Evolutionary conservation across 2,888 invertebrate genomes (phyloP).

Genomic region (Aleiodes leptofemur): DNA sequence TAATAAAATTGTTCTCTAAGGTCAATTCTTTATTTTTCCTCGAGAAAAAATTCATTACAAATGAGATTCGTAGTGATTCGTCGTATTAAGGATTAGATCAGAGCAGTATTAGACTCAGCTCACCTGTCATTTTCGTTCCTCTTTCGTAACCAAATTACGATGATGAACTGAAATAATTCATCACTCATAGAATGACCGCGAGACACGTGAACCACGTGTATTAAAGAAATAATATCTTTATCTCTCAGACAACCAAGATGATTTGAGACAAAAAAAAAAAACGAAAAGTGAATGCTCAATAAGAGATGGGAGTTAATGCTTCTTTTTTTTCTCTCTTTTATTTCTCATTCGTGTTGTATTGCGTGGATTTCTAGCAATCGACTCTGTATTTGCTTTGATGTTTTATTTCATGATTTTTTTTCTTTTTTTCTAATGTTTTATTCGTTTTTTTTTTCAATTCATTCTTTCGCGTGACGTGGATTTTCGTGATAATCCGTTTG

Average conservation of each 20-base stretch:
- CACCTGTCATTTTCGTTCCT: conserved; percentile 27
- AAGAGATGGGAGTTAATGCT: too few species aligned
- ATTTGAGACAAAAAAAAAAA: conserved; percentile 4
- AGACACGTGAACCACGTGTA: conserved; percentile 5
- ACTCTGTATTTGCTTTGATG: neutral
- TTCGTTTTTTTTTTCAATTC: conserved; percentile 9
- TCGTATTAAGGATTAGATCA: conserved; percentile 16
- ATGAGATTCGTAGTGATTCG: conserved; percentile 12
- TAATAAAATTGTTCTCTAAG: neutral
- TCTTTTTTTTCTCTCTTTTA: too few species aligned
- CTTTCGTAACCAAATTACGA: conserved; percentile 30
- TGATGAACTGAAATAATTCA: conserved; percentile 19
- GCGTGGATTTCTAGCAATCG: neutral
- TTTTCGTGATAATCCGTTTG: neutral
- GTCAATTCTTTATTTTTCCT: neutral
- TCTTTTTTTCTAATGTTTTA: neutral
- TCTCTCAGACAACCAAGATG: neutral
- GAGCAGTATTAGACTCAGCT: conserved; percentile 1
- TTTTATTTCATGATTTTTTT: neutral
- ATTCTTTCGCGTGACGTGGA: neutral
- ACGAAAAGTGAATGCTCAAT: too few species aligned
- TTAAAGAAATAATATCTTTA: conserved; percentile 5
- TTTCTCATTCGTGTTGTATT: too few species aligned
- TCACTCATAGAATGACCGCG: conserved; percentile 20
- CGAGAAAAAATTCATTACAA: neutral